A percentile compares a stretch with the other conserved stretches of the same genome.
These are phyloP conservation scores for Meteorus cinctellus DNA, from an alignment of 2,888 invertebrate species.

Conservation along the genomic window DNA sequence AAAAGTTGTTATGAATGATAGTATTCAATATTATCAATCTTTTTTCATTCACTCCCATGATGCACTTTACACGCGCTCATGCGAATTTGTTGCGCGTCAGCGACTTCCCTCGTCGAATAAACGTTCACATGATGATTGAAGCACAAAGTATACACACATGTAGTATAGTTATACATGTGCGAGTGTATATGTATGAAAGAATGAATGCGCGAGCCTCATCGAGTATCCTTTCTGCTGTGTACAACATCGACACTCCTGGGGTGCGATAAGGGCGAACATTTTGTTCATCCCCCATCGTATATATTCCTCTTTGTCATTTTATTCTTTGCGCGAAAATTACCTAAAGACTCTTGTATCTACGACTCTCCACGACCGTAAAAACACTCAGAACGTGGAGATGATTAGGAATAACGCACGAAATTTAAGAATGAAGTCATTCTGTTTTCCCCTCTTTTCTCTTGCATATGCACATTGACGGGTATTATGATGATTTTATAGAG, in stretches of 20 bases:
- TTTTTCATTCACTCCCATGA: neutral
- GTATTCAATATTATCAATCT: neutral
- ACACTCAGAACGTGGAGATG: neutral
- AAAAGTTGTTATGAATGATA: neutral
- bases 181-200: neutral
- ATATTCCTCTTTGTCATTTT: neutral
- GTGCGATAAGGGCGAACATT: conserved; percentile 5
- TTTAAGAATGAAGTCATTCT: neutral
- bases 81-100: conserved; percentile 33
- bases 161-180: neutral
- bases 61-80: conserved; percentile 26
- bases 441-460: neutral
- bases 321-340: neutral
- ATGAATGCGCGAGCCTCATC: neutral
- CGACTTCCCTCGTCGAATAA: conserved; percentile 24
- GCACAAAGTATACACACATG: neutral
- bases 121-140: conserved; percentile 5
- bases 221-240: neutral
- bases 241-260: neutral
- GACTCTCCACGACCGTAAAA: neutral
- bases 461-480: neutral
- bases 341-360: neutral
- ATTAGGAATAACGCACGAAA: neutral
- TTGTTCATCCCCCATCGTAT: neutral
- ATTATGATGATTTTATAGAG: too few species aligned